Conservation (phyloP, 2,888 invertebrate genomes). For the Cryptus viduatorius region DNA sequence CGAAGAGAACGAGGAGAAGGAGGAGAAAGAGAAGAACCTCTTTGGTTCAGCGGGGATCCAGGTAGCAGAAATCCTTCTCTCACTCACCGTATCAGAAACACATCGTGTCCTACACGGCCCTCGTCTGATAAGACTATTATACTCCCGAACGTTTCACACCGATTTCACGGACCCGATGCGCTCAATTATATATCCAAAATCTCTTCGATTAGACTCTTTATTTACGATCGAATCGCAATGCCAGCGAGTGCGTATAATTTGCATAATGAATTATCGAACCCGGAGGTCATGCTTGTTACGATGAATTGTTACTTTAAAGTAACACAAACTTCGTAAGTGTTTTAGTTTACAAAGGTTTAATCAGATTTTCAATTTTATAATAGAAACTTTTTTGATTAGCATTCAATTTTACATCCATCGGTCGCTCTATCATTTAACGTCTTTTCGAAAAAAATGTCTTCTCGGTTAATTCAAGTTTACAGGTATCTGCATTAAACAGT, state of each 20-base stretch:
- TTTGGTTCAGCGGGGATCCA: constrained; percentile 35
- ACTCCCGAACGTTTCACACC: constrained; percentile 77
- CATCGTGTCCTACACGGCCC: constrained; percentile 83
- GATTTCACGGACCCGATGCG: constrained; percentile 72
- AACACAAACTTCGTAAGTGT: background rate
- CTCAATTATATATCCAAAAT: constrained; percentile 72
- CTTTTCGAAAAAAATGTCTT: background rate
- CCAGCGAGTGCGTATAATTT: background rate
- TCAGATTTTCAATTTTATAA: background rate
- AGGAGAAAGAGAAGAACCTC: constrained; percentile 34
- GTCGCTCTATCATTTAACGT: background rate
- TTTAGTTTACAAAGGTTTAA: background rate
- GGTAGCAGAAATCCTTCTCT: constrained; percentile 66
- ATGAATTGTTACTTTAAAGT: background rate
- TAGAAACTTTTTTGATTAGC: background rate
- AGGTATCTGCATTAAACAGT: background rate
- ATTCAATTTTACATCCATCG: background rate
- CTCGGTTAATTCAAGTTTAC: background rate
- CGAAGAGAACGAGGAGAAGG: constrained; percentile 32
- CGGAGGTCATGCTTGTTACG: background rate
- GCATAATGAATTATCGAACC: constrained; percentile 14
- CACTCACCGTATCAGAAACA: constrained; percentile 81
- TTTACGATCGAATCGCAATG: constrained; percentile 7
- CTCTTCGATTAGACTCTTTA: constrained; percentile 40
- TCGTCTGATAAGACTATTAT: constrained; percentile 82